Conservation (phyloP, 2,888 invertebrate genomes). For the Sarcophaga subvicina region DNA sequence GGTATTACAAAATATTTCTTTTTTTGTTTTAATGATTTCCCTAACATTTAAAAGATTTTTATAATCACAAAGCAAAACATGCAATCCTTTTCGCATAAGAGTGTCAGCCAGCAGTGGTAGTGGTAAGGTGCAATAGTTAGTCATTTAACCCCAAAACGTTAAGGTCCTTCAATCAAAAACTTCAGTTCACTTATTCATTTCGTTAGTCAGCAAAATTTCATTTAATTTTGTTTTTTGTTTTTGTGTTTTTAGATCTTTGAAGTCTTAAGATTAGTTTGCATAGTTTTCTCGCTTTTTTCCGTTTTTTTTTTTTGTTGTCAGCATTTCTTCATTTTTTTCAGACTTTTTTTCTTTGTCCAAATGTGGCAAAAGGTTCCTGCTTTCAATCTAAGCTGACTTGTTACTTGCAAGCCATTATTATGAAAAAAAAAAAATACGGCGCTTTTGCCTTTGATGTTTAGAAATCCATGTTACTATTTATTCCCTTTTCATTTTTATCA, state of each 20-base stretch:
- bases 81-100: neutral
- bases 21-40: neutral
- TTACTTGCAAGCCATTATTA: neutral
- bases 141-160: neutral
- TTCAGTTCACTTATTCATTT: slow-evolving; percentile 22
- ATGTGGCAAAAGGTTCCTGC: no score
- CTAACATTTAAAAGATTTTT: no score
- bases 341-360: no score
- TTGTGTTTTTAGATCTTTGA: neutral
- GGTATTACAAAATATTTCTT: no score
- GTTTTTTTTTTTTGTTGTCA: neutral
- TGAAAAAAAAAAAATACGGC: neutral
- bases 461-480: neutral
- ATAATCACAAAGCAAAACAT: no score
- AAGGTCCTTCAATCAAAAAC: slow-evolving; percentile 18
- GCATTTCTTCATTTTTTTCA: no score
- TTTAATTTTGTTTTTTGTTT: neutral
- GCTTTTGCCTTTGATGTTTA: slow-evolving; percentile 14
- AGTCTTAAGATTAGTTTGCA: no score
- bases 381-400: neutral
- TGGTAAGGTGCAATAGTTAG: slow-evolving; percentile 19
- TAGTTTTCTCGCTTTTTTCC: neutral
- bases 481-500: slow-evolving; percentile 29
- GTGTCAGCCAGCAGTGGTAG: neutral
- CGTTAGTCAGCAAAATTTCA: slow-evolving; percentile 36